A percentile compares a stretch with the other conserved stretches of the same genome.
Conservation (phyloP, 2,888 invertebrate genomes). For the Synanthedon tipuliformis region DNA sequence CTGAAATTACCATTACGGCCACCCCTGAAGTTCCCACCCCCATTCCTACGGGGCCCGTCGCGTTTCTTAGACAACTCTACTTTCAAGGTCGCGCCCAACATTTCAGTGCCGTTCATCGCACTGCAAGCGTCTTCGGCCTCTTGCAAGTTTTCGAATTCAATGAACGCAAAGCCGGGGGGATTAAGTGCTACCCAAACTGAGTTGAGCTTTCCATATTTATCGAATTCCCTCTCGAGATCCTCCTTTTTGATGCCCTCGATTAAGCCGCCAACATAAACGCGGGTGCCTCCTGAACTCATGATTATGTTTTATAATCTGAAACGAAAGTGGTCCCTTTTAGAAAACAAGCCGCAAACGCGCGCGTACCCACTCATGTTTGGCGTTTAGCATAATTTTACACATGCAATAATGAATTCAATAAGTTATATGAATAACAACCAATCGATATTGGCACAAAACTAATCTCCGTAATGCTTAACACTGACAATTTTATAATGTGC, state of each 20-base stretch:
- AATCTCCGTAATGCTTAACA: too few relatives aligned
- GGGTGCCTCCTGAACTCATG: conserved; percentile 70
- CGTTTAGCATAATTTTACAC: neutral
- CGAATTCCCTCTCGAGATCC: conserved; percentile 90
- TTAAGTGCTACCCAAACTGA: conserved; percentile 95
- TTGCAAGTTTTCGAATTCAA: conserved; percentile 89
- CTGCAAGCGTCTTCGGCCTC: conserved; percentile 92
- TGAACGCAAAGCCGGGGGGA: conserved; percentile 94
- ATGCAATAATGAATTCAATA: neutral
- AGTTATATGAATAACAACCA: too few relatives aligned
- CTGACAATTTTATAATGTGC: too few relatives aligned
- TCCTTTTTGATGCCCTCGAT: conserved; percentile 91
- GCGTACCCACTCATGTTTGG: neutral
- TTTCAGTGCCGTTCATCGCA: conserved; percentile 87
- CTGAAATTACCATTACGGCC: conserved; percentile 57
- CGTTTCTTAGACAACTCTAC: conserved; percentile 89
- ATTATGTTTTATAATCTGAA: conserved; percentile 16
- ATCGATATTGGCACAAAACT: too few relatives aligned
- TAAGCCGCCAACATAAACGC: conserved; percentile 91
- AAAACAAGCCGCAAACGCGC: neutral
- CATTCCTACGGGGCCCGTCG: conserved; percentile 76
- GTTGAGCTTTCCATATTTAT: conserved; percentile 91
- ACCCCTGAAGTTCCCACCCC: conserved; percentile 65
- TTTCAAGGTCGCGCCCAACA: conserved; percentile 87
- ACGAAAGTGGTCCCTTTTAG: conserved; percentile 3